phyloP scores from a whole-genome alignment of 1,140 invertebrate species.

The Samia ricini region DNA sequence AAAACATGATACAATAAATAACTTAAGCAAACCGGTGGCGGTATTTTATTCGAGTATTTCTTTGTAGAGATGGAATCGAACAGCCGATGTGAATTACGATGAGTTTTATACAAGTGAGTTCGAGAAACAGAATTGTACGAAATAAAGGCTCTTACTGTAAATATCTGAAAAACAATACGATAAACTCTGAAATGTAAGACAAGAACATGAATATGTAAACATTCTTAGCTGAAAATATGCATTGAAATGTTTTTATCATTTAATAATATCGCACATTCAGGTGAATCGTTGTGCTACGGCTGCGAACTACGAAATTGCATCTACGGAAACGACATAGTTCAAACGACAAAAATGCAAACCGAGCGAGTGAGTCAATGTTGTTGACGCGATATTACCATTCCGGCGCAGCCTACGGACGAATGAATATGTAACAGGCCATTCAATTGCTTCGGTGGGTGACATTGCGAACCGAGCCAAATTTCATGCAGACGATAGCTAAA shows the following conservation, averaged over 20 bases:
- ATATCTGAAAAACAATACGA: not conserved
- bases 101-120: too few species aligned
- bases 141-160: not conserved
- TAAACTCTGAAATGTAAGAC: not conserved
- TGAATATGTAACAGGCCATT: slow-evolving; percentile 66
- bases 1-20: slow-evolving; percentile 6
- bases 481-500: slow-evolving; percentile 1
- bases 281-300: slow-evolving; percentile 21
- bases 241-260: slow-evolving; percentile 5
- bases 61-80: not conserved
- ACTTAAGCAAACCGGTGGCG: not conserved
- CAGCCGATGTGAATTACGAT: not conserved
- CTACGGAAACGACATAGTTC: slow-evolving; percentile 31
- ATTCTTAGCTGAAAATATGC: not conserved
- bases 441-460: slow-evolving; percentile 49
- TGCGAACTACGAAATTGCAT: slow-evolving; percentile 38
- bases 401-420: slow-evolving; percentile 53
- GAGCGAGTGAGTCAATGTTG: slow-evolving; percentile 38
- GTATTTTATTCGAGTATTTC: not conserved
- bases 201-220: not conserved
- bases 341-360: slow-evolving; percentile 62
- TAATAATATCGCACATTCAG: slow-evolving; percentile 30
- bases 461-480: slow-evolving; percentile 22
- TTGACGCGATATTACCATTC: slow-evolving; percentile 68
- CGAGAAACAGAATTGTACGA: not conserved